Conservation (phyloP, 2,888 invertebrate genomes). For the Glaucopsyche alexis region DNA sequence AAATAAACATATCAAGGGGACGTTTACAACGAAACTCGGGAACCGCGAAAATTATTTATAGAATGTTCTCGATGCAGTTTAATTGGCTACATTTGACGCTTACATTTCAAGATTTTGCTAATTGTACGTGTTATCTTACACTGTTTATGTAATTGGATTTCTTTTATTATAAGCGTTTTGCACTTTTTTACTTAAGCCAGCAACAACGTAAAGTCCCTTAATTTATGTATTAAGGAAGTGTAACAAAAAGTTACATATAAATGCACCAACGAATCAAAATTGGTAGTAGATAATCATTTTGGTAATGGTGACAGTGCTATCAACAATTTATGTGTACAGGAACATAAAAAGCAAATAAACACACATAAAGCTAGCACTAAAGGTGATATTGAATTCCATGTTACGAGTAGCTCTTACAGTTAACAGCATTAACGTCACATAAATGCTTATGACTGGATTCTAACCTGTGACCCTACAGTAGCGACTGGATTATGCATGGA, state of each 20-base stretch:
- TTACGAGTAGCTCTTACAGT: not conserved
- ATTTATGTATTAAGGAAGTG: too few relatives aligned
- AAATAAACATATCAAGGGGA: slow-evolving; percentile 75
- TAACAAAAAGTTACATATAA: not conserved
- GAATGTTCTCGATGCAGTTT: slow-evolving; percentile 35
- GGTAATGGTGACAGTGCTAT: not conserved
- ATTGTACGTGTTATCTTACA: not conserved
- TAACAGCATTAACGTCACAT: slow-evolving; percentile 20
- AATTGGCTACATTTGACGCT: slow-evolving; percentile 34
- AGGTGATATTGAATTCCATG: slow-evolving; percentile 16
- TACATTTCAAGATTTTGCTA: not conserved
- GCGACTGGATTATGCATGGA: not conserved
- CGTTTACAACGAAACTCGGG: slow-evolving; percentile 63
- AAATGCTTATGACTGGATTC: slow-evolving; percentile 21
- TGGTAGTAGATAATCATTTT: not conserved
- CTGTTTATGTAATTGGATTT: not conserved
- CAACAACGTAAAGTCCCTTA: not conserved
- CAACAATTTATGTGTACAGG: not conserved
- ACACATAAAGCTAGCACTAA: slow-evolving; percentile 7
- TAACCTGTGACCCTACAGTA: slow-evolving; percentile 26
- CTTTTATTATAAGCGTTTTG: not conserved
- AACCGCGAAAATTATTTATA: slow-evolving; percentile 63
- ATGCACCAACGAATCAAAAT: not conserved
- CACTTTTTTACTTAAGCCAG: not conserved
- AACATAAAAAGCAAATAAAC: slow-evolving; percentile 15